Percentiles rank a stretch among this genome's conserved stretches.
Evolutionary conservation across 2,113 vertebrate genomes (phyloP).

Genomic region (Malaclemys terrapin): DNA sequence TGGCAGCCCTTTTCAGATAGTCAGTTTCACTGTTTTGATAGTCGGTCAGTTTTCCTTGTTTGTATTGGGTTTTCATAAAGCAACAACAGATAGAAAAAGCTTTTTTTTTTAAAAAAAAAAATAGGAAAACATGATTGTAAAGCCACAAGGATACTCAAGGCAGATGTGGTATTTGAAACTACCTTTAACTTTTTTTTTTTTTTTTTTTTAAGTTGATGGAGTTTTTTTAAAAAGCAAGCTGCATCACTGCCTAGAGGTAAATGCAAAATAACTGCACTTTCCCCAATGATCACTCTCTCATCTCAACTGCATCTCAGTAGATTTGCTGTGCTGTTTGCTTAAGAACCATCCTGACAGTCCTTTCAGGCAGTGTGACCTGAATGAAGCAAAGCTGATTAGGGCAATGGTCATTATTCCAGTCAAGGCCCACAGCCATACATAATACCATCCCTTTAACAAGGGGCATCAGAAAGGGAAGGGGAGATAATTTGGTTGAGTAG

Average conservation of each 20-base stretch:
- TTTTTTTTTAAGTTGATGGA: not conserved
- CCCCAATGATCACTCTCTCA: not conserved
- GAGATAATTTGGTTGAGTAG: not conserved
- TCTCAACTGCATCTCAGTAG: rapidly evolving
- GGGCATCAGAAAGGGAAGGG: not conserved
- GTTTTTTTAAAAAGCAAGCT: not conserved
- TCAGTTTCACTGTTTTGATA: not conserved
- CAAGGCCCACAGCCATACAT: not conserved
- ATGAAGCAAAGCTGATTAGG: not conserved
- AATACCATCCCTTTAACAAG: not conserved
- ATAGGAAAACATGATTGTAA: not conserved
- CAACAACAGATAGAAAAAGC: not conserved
- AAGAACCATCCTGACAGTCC: not conserved
- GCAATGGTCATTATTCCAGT: rapidly evolving
- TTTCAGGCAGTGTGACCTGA: not conserved
- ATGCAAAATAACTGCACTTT: not conserved
- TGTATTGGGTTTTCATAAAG: not conserved
- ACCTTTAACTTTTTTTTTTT: not conserved
- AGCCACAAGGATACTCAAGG: not conserved
- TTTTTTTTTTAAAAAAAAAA: not conserved
- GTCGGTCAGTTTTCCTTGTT: not conserved
- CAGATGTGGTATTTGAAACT: not conserved
- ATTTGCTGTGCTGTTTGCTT: not conserved
- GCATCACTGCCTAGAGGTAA: not conserved
- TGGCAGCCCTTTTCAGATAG: not conserved